Evolutionary conservation across 2,797 vertebrate genomes (phyloP).

Genomic region (Sarcoramphus papa): DNA sequence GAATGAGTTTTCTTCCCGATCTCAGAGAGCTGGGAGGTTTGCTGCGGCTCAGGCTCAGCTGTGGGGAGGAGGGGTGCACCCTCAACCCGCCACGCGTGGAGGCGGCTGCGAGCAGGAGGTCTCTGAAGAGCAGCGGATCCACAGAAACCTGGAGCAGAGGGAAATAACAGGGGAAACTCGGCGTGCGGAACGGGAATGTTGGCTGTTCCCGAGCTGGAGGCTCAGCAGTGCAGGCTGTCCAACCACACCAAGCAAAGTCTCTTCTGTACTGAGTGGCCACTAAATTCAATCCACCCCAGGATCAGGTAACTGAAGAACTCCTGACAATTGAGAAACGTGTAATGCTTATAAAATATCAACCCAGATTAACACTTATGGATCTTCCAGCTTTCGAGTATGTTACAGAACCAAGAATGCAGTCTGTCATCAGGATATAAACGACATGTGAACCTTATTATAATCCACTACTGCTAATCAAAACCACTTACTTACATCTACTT

Average conservation of each 20-base stretch:
- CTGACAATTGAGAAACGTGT: neutral
- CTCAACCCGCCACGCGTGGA: rapidly evolving
- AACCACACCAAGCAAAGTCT: neutral
- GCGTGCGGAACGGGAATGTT: rapidly evolving
- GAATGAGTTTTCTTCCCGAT: neutral
- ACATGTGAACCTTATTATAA: rapidly evolving
- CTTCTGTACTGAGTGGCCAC: no score
- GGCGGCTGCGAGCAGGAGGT: rapidly evolving
- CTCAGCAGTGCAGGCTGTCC: neutral
- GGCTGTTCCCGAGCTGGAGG: neutral
- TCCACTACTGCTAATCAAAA: neutral
- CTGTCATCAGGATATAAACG: neutral
- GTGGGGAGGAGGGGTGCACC: neutral
- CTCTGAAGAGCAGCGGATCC: neutral
- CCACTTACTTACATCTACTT: neutral
- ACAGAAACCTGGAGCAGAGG: neutral
- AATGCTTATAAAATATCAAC: neutral
- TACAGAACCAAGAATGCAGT: neutral
- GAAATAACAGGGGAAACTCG: rapidly evolving
- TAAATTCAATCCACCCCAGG: neutral
- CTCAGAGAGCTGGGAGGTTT: neutral
- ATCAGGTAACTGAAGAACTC: neutral
- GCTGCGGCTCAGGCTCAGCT: neutral
- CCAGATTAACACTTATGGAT: neutral
- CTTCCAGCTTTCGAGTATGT: neutral